phyloP scores from a whole-genome alignment of 1,140 invertebrate species.

The Mactra quadrangularis region DNA sequence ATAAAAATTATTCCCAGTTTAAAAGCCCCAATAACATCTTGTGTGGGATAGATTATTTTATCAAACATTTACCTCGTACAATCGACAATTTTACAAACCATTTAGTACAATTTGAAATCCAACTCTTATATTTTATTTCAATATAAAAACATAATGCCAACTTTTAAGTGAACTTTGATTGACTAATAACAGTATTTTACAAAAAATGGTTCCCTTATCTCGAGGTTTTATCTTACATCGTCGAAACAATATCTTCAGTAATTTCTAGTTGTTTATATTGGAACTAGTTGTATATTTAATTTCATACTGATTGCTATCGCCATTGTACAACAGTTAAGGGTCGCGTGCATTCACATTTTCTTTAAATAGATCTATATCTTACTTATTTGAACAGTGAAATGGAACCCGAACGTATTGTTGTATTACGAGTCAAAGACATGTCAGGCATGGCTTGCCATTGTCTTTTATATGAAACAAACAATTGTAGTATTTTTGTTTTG shows the following conservation, averaged over 20 bases:
- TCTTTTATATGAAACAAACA: slow-evolving; percentile 51
- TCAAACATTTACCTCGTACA: too few relatives aligned
- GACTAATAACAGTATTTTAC: slow-evolving; percentile 32
- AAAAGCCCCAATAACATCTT: too few relatives aligned
- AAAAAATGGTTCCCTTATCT: slow-evolving; percentile 8
- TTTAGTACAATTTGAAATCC: slow-evolving; percentile 7
- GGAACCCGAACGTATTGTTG: slow-evolving; percentile 3
- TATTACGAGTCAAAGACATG: slow-evolving; percentile 8
- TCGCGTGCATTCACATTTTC: slow-evolving; percentile 32
- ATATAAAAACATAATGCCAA: slow-evolving; percentile 49
- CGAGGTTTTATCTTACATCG: slow-evolving; percentile 32
- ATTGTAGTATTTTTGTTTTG: slow-evolving; percentile 38
- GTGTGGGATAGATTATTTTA: too few relatives aligned
- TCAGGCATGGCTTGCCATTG: slow-evolving; percentile 40
- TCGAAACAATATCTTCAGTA: slow-evolving; percentile 46
- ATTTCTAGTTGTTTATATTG: slow-evolving; percentile 24
- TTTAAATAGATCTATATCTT: background rate
- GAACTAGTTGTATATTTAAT: slow-evolving; percentile 12
- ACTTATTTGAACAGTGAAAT: slow-evolving; percentile 43
- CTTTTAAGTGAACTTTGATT: slow-evolving; percentile 1
- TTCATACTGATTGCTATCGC: slow-evolving; percentile 32
- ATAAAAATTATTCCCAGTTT: too few relatives aligned
- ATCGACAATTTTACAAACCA: too few relatives aligned
- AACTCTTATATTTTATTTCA: slow-evolving; percentile 45
- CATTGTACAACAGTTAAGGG: background rate